A percentile compares a stretch with the other conserved stretches of the same genome.
Evolutionary conservation across 1,140 invertebrate genomes (phyloP).

Genomic region (Chymomyza costata): DNA sequence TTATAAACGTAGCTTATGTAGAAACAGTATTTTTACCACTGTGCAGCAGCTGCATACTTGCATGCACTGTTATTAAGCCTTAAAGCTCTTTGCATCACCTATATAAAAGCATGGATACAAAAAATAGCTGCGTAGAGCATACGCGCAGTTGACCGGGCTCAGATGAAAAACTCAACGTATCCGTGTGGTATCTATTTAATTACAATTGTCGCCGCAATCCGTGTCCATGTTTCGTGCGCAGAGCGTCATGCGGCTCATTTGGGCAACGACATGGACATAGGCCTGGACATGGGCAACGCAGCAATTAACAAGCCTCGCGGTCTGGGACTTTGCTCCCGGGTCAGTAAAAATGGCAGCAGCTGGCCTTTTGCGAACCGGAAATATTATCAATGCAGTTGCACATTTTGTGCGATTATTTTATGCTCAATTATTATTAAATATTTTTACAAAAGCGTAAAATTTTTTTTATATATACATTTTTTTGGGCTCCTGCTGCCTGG

Average conservation of each 20-base stretch:
- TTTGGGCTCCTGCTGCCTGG: slow-evolving; percentile 20
- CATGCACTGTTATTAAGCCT: too few relatives aligned
- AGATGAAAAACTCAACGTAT: slow-evolving; percentile 9
- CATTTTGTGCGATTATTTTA: slow-evolving; percentile 65
- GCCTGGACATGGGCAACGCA: slow-evolving; percentile 3
- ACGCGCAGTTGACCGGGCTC: too few relatives aligned
- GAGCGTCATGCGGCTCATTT: neutral
- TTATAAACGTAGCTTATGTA: too few relatives aligned
- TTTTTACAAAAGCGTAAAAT: slow-evolving; percentile 67
- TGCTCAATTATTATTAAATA: slow-evolving; percentile 75
- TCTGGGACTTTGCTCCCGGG: slow-evolving; percentile 2
- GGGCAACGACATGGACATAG: slow-evolving; percentile 12
- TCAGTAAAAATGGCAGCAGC: neutral
- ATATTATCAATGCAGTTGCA: slow-evolving; percentile 36
- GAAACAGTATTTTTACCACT: too few relatives aligned
- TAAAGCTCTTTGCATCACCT: too few relatives aligned
- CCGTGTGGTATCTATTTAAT: slow-evolving; percentile 72
- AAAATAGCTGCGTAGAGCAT: too few relatives aligned
- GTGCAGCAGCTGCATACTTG: too few relatives aligned
- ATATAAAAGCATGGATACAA: too few relatives aligned
- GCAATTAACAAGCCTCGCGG: too few relatives aligned
- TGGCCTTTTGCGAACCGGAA: too few relatives aligned
- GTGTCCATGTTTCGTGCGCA: slow-evolving; percentile 43
- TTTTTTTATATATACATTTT: slow-evolving; percentile 51
- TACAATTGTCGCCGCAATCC: slow-evolving; percentile 73